These are phyloP conservation scores for Antedon mediterranea DNA, from an alignment of 53 echinoderm and acorn worm species.

Conservation along the genomic window DNA sequence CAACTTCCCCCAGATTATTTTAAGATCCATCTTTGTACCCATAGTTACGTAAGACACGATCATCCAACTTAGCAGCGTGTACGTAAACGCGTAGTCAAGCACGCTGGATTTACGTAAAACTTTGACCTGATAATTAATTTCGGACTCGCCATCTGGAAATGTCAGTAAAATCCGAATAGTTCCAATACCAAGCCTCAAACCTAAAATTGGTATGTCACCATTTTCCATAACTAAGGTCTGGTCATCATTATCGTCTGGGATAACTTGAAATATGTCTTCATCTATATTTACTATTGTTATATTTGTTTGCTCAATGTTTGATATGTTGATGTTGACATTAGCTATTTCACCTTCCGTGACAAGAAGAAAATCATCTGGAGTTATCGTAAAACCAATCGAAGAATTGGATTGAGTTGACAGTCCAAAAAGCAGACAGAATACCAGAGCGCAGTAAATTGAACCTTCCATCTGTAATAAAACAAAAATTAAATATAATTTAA, in stretches of 20 bases:
- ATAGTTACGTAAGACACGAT: constrained; percentile 3
- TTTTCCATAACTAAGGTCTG: neutral
- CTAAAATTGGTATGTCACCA: neutral
- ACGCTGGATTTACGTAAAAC: neutral
- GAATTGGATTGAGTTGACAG: neutral
- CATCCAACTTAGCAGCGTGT: neutral
- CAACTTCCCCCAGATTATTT: constrained; percentile 17
- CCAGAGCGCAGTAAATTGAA: neutral
- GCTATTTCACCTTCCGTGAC: neutral
- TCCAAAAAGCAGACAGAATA: neutral
- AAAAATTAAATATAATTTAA: neutral
- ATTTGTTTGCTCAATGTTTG: neutral
- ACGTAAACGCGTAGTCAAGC: neutral
- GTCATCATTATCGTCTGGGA: neutral
- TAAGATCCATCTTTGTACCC: constrained; percentile 23
- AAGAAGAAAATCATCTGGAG: neutral
- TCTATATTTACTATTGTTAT: neutral
- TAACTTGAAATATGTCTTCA: neutral
- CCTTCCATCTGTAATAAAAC: neutral
- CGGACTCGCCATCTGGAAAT: neutral
- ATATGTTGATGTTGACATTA: neutral
- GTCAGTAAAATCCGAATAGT: neutral
- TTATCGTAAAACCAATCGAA: neutral
- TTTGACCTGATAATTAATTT: neutral
- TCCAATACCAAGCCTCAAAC: neutral